Evolutionary conservation across 2,888 invertebrate species (phyloP).

Genomic region (Cheilosia impressa): DNA sequence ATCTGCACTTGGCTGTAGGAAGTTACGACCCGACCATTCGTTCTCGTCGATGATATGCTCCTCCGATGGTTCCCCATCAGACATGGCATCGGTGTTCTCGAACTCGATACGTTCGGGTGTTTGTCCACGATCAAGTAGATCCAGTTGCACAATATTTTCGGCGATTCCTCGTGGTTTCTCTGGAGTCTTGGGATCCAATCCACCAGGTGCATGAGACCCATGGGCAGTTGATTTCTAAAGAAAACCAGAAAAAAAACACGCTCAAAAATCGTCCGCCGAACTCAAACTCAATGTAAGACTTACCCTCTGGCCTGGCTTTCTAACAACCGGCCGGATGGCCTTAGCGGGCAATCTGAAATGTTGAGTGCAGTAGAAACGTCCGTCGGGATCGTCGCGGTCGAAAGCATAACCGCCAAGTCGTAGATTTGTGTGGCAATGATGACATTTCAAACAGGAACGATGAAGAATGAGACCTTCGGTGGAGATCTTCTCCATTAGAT

Average conservation of each 20-base stretch:
- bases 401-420: conserved; percentile 90
- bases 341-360: conserved; percentile 88
- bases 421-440: conserved; percentile 94
- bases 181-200: conserved; percentile 82
- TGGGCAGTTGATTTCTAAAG: conserved; percentile 76
- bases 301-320: conserved; percentile 79
- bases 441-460: conserved; percentile 96
- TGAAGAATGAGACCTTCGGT: conserved; percentile 96
- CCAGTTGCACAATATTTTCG: conserved; percentile 80
- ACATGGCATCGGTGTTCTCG: conserved; percentile 88
- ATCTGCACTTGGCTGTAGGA: conserved; percentile 91
- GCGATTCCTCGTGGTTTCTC: conserved; percentile 83
- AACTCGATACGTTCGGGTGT: conserved; percentile 93
- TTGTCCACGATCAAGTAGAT: conserved; percentile 84
- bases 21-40: conserved; percentile 97
- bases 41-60: conserved; percentile 95
- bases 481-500: conserved; percentile 95
- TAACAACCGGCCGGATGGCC: conserved; percentile 80
- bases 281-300: conserved; percentile 26
- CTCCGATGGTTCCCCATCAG: conserved; percentile 86
- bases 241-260: background rate
- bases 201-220: conserved; percentile 54
- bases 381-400: conserved; percentile 88
- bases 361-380: conserved; percentile 90
- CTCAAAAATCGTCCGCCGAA: background rate